These are phyloP conservation scores for Eupithecia tripunctaria DNA, from an alignment of 2,888 invertebrate genomes.

Conservation along the genomic window DNA sequence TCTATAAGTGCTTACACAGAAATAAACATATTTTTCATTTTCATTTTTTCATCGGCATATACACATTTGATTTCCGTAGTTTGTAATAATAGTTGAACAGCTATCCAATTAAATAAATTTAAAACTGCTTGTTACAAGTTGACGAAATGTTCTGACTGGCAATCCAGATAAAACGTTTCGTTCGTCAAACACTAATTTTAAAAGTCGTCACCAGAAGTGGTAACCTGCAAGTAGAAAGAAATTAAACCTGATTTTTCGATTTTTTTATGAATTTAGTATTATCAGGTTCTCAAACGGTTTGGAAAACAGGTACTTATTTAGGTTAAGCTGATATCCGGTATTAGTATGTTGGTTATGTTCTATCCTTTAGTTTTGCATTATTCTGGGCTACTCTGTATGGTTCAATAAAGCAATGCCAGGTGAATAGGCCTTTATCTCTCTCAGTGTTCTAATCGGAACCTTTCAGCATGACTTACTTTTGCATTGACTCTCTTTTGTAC, in stretches of 20 bases:
- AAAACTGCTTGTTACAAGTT: background rate
- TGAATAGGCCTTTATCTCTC: conserved; percentile 52
- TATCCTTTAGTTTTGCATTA: background rate
- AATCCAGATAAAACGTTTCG: background rate
- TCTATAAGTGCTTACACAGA: too few species aligned
- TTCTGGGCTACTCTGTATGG: conserved; percentile 15
- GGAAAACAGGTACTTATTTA: background rate
- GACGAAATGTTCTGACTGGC: too few species aligned
- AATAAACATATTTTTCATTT: too few species aligned
- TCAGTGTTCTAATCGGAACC: conserved; percentile 46
- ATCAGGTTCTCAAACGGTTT: background rate
- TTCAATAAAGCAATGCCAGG: conserved; percentile 47
- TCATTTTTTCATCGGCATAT: too few species aligned
- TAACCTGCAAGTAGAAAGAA: background rate
- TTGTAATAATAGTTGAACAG: background rate
- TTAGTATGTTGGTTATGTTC: background rate
- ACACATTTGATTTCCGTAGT: too few species aligned
- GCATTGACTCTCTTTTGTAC: conserved; percentile 26
- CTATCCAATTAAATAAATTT: background rate
- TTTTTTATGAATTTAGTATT: background rate
- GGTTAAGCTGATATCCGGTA: background rate
- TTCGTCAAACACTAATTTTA: background rate
- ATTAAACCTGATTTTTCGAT: too few species aligned
- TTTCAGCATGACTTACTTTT: conserved; percentile 44
- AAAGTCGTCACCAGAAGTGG: background rate